These are phyloP conservation scores for Elegia similella DNA, from an alignment of 2,888 invertebrate genomes.

Conservation along the genomic window DNA sequence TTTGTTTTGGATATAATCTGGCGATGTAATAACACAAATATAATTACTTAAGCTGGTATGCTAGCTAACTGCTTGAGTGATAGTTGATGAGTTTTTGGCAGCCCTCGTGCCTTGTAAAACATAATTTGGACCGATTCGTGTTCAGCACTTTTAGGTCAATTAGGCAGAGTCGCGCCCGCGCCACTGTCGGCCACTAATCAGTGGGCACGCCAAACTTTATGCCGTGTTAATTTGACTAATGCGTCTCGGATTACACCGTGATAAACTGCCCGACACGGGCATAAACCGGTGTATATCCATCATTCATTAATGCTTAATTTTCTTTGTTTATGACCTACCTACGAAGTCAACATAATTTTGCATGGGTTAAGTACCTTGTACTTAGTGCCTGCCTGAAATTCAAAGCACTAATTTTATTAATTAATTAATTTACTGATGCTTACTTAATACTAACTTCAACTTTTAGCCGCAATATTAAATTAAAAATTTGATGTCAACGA, in stretches of 20 bases:
- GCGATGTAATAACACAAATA: background rate
- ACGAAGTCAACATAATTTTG: background rate
- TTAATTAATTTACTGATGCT: too few species aligned
- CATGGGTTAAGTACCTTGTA: background rate
- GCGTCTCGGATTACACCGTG: constrained; percentile 66
- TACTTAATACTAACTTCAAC: too few species aligned
- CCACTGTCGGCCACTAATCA: constrained; percentile 64
- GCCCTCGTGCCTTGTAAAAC: constrained; percentile 62
- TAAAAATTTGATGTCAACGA: too few species aligned
- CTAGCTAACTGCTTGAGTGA: background rate
- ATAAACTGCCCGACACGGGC: constrained; percentile 56
- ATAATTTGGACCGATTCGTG: constrained; percentile 78
- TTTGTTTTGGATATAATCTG: too few species aligned
- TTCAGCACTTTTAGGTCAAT: constrained; percentile 81
- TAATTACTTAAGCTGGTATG: background rate
- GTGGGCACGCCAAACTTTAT: constrained; percentile 75
- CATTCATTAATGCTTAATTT: constrained; percentile 40
- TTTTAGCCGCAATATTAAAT: too few species aligned
- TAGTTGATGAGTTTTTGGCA: constrained; percentile 41
- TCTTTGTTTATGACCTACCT: constrained; percentile 25
- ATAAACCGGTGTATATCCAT: constrained; percentile 47
- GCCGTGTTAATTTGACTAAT: constrained; percentile 82
- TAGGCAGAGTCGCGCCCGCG: constrained; percentile 76
- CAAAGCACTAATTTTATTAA: too few species aligned
- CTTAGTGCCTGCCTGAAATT: background rate